These are phyloP conservation scores for Cephus nigrinus DNA, from an alignment of 2,888 invertebrate species.

Conservation along the genomic window DNA sequence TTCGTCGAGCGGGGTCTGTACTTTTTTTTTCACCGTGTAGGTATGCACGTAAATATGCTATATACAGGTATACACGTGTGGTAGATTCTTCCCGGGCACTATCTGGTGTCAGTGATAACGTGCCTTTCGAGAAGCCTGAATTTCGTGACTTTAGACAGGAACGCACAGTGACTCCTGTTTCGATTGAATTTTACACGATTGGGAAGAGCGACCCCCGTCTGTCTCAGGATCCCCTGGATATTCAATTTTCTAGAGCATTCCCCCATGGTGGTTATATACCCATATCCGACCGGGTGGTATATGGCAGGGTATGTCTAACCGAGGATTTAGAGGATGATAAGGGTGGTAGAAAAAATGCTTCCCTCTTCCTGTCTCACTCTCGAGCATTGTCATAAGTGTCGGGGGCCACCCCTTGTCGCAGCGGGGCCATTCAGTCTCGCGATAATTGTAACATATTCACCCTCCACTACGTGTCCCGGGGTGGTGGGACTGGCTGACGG, in stretches of 20 bases:
- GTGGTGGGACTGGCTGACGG: neutral
- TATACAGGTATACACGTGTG: neutral
- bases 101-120: neutral
- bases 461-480: conserved; percentile 31
- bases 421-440: conserved; percentile 53
- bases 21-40: neutral
- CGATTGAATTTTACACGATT: neutral
- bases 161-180: neutral
- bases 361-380: neutral
- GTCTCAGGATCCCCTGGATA: neutral
- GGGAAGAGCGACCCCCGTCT: neutral
- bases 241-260: neutral
- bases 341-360: neutral
- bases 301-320: neutral
- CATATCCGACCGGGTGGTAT: neutral
- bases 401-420: conserved; percentile 7
- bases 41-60: neutral
- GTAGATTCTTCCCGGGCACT: neutral
- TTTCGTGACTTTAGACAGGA: neutral
- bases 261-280: neutral
- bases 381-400: neutral
- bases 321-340: neutral
- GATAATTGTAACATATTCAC: conserved; percentile 64
- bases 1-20: neutral
- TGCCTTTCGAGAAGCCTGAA: neutral